Evolutionary conservation across 2,113 vertebrate genomes (phyloP).

Genomic region (Embiotoca jacksoni): DNA sequence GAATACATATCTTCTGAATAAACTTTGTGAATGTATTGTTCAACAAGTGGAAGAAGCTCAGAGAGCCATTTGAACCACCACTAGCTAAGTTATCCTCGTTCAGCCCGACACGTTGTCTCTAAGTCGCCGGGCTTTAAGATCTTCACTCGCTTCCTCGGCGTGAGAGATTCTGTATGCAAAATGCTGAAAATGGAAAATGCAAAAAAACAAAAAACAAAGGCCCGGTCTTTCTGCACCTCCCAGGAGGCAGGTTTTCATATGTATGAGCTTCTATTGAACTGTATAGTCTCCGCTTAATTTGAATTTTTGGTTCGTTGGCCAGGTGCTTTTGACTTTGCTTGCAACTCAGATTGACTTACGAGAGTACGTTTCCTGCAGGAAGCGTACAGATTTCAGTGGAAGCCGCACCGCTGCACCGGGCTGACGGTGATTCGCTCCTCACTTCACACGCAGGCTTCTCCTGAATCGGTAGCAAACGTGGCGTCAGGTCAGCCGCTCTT

Average conservation of each 20-base stretch:
- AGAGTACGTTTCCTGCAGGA: constrained; percentile 16
- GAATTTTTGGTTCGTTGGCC: constrained; percentile 1
- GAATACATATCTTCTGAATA: too few relatives aligned
- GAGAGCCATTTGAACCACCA: too few relatives aligned
- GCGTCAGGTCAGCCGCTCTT: background rate
- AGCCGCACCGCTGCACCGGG: background rate
- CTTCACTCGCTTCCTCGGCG: background rate
- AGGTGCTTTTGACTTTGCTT: constrained; percentile 18
- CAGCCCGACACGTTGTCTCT: too few relatives aligned
- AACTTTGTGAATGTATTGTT: too few relatives aligned
- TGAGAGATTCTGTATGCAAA: background rate
- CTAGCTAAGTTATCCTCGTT: too few relatives aligned
- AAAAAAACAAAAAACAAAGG: constrained; percentile 2
- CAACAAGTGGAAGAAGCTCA: too few relatives aligned
- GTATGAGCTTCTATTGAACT: constrained; percentile 24
- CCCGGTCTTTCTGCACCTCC: constrained; percentile 5
- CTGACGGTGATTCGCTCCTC: background rate
- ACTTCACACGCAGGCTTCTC: too few relatives aligned
- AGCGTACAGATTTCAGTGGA: constrained; percentile 25
- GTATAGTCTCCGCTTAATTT: constrained; percentile 32
- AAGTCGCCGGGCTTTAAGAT: background rate
- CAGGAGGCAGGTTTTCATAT: constrained; percentile 22
- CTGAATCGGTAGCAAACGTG: background rate
- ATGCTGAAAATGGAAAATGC: constrained; percentile 8
- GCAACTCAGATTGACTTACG: background rate